Evolutionary conservation across 1,140 invertebrate species (phyloP), one percentile per base, ranked within the genome.

Genomic region (Pemphigus obesinymphae): DNA sequence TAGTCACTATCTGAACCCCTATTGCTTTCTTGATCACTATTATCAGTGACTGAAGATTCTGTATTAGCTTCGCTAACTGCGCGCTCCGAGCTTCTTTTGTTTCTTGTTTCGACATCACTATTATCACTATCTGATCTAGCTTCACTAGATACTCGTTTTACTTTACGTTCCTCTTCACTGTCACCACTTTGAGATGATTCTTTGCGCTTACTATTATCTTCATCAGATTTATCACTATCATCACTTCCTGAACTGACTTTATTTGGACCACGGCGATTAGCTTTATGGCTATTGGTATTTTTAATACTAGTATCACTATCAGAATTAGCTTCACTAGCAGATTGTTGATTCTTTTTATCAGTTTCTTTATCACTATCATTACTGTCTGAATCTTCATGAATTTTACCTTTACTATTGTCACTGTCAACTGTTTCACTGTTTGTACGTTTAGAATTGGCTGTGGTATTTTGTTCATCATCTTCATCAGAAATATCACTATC

Each of bases 191-290:
- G 50, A 61, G 76, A 80, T 29, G 55, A 61, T 6, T 43, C 55
- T 63, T 63, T 80, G 2, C 17, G 23, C 23, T 80, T 63, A 11
- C 7, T n/a, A 37, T 34, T 50, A 26, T 37, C 23, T 11, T 80
- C 76, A 8, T 80, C 73, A 34, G 43, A 80, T 72, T 68, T 82
- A 23, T 82, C 73, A 34, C 73, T 81, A 8, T 45, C 66, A 34
- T 83, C 83, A 75, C 68, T 83, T 48, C 55, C 55, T 43, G 50
- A 73, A 73, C 55, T 61, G 23, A n/a, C 34, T 53, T 82, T 55
- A 26, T 26, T 61, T 68, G 17, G 15, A 50, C 20, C 26, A 45
- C 45, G 80, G 29, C 5, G 43, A 45, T 11, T 11, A 37, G 20
- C 61, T 50, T 82, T 73, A n/a, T 31, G 61, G 17, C 66, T 50